Conservation (phyloP, 23 tunicate genomes). For the Styela clava region DNA sequence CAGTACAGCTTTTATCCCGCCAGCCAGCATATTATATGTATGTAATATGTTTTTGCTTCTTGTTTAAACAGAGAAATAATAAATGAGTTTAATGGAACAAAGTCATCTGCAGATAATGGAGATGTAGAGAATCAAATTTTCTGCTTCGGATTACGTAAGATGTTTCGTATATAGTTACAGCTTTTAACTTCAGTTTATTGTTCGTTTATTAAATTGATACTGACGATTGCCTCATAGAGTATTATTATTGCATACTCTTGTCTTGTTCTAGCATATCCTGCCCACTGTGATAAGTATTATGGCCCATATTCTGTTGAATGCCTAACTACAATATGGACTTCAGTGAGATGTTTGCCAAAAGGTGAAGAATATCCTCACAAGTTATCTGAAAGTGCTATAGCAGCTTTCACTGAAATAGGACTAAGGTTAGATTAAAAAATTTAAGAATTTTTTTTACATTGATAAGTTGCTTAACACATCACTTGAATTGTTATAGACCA, state of each 20-base stretch:
- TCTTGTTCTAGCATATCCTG: background rate
- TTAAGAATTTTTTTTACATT: too few relatives aligned
- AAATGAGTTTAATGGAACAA: conserved; percentile 1
- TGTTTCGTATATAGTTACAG: background rate
- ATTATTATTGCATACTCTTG: background rate
- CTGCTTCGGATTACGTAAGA: conserved; percentile 33
- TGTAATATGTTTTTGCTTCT: background rate
- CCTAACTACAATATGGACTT: conserved; percentile 21
- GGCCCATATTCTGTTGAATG: conserved; percentile 2
- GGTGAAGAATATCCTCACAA: conserved; percentile 12
- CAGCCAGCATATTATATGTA: background rate
- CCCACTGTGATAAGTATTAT: background rate
- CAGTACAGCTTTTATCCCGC: too few relatives aligned
- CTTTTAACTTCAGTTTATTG: background rate
- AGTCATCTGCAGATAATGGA: conserved; percentile 15
- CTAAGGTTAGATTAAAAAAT: background rate
- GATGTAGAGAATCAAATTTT: conserved; percentile 3
- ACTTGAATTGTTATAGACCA: background rate
- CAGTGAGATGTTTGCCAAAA: conserved; percentile 13
- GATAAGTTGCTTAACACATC: background rate
- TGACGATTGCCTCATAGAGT: background rate
- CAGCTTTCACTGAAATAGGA: conserved; percentile 3
- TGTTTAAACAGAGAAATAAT: background rate
- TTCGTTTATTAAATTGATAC: background rate
- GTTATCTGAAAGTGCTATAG: background rate